A percentile compares a stretch with the other conserved stretches of the same genome.
phyloP scores from a whole-genome alignment of 2,113 vertebrate genomes.

The Dicaeum eximium region DNA sequence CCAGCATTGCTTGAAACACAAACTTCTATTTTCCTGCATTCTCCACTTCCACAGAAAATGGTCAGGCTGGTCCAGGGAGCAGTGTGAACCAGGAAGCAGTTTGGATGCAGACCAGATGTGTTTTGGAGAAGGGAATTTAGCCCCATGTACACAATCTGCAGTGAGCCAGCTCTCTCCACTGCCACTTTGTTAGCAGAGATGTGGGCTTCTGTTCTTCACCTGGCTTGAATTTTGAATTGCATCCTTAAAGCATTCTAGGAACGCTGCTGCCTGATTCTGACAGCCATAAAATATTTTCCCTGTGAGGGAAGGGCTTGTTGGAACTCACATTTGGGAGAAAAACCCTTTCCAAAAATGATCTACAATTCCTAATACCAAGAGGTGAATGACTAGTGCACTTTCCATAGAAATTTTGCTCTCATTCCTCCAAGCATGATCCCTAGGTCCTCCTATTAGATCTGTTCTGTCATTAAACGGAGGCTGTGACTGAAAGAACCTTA shows the following conservation, averaged over 20 bases:
- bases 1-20: rapidly evolving
- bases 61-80: neutral
- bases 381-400: neutral
- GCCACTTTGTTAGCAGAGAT: neutral
- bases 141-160: neutral
- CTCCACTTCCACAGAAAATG: neutral
- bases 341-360: neutral
- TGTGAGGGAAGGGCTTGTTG: neutral
- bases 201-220: neutral
- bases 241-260: neutral
- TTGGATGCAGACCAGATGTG: rapidly evolving
- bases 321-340: neutral
- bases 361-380: neutral
- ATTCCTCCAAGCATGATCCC: neutral
- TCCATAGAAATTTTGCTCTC: neutral
- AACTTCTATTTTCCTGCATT: neutral
- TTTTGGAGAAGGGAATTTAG: neutral
- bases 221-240: neutral
- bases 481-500: neutral
- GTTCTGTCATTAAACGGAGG: neutral
- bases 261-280: neutral
- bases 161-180: neutral
- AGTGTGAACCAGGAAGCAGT: neutral
- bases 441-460: neutral
- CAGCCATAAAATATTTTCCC: neutral